A percentile compares a stretch with the other conserved stretches of the same genome.
phyloP scores from a whole-genome alignment of 2,888 invertebrate species.

The Metalampra italica region DNA sequence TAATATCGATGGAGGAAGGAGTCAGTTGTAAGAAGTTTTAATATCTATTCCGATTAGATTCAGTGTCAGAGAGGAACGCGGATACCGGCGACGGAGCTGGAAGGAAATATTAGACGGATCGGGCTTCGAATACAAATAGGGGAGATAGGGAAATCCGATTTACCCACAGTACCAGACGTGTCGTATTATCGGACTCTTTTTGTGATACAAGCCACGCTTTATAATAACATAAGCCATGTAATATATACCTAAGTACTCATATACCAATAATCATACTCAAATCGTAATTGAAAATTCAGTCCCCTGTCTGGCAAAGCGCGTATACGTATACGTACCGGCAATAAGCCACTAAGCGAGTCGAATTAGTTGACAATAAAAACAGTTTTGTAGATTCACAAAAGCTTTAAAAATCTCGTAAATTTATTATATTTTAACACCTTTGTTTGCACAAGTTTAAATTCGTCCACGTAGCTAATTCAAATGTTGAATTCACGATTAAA shows the following conservation, averaged over 20 bases:
- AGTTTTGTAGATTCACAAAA: too few relatives aligned
- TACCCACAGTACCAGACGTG: conserved; percentile 69
- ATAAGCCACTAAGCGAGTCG: too few relatives aligned
- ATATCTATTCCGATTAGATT: conserved; percentile 79
- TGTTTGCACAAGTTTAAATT: conserved; percentile 8
- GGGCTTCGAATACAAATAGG: conserved; percentile 76
- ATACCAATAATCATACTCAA: background rate
- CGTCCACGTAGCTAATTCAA: background rate
- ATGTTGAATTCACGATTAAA: conserved; percentile 19
- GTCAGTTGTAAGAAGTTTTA: conserved; percentile 71
- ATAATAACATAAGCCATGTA: conserved; percentile 36
- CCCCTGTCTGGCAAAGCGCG: too few relatives aligned
- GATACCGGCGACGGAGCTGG: conserved; percentile 70
- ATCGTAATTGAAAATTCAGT: too few relatives aligned
- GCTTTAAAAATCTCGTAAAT: too few relatives aligned
- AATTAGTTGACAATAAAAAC: too few relatives aligned
- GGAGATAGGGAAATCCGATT: conserved; percentile 76
- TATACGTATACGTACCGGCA: too few relatives aligned
- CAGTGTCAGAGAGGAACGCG: conserved; percentile 76
- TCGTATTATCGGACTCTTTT: conserved; percentile 71
- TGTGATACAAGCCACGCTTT: conserved; percentile 62
- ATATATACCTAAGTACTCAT: background rate
- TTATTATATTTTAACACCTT: background rate
- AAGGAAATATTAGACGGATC: conserved; percentile 77
- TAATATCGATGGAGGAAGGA: conserved; percentile 45